Evolutionary conservation across 2,113 vertebrate genomes (phyloP), one percentile per base, ranked within the genome.

Genomic region (Acanthochromis polyacanthus): DNA sequence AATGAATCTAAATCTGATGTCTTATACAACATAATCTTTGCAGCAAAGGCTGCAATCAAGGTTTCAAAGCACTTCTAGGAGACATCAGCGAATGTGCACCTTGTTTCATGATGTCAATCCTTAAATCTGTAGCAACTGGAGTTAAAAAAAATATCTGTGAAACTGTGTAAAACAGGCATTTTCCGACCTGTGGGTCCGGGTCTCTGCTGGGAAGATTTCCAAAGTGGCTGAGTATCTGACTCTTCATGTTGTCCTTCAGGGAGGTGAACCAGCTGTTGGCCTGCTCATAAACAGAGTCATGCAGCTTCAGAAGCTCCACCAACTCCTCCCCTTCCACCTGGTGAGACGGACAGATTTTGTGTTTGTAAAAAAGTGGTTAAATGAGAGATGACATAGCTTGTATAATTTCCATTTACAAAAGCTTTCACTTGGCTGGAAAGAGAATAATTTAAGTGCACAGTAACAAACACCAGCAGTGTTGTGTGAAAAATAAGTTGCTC

Each of bases 171-270:
- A 1, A 1, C 9, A 14, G 30, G 53, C 15, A 10, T 51, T 1
- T 64, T 43, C 72, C n/a, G 55, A 98, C 97, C 96, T 96, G 97
- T 25, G 96, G 96, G 52, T 97, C 96, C 0, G 93, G 82, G 69
- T 97, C 96, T 89, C 96, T 97, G 78, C 92, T 88, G 68, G 98
- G 97, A 88, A 98, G 96, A 77, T 95, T 90, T 67, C 96, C 97
- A 84, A 97, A 99, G 86, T 97, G 97, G 84, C 96, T 97, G 71
- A 96, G 92, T 90, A 97, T 99, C 93, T 99, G 96, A 71, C 91
- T 95, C 94, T 96, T 97, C 95, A 96, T 96, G 89, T 96, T 95
- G 88, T 98, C 97, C 81, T 96, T 96, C 48, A 97, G 96, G 20
- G 96, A 98, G 20, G 95, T 95, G 89, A 99, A 98, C 97, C 97